Percentiles rank a stretch among this genome's conserved stretches.
Conservation (phyloP, 2,797 vertebrate genomes). For the Peromyscus melanophrys region DNA sequence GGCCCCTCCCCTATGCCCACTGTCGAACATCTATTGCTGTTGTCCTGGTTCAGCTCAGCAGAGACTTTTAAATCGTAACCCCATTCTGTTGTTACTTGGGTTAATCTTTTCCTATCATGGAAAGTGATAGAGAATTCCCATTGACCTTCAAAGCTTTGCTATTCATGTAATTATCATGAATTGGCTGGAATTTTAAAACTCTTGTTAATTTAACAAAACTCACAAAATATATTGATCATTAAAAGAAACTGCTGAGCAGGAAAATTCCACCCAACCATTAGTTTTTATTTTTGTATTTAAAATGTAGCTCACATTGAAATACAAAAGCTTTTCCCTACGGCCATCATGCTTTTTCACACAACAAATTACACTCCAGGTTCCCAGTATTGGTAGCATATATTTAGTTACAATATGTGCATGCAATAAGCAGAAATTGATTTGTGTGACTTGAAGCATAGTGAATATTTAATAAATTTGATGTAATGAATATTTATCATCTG, state of each 20-base stretch:
- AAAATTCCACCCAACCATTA: not conserved
- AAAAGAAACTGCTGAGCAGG: conserved; percentile 55
- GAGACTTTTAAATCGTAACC: not conserved
- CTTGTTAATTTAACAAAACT: conserved; percentile 34
- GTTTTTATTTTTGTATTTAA: conserved; percentile 62
- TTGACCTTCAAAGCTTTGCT: conserved; percentile 20
- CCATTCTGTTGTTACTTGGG: not conserved
- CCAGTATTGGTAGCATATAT: conserved; percentile 43
- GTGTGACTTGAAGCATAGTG: conserved; percentile 29
- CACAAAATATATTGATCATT: conserved; percentile 31
- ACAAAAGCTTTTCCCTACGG: conserved; percentile 25
- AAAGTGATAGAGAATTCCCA: not conserved
- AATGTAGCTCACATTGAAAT: not conserved
- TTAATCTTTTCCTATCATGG: conserved; percentile 19
- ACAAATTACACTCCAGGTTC: conserved; percentile 42
- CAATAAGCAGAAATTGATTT: conserved; percentile 54
- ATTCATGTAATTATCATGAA: not conserved
- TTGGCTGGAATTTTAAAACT: conserved; percentile 33
- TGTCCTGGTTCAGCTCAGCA: not conserved
- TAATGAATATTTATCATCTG: conserved; percentile 32
- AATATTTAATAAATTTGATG: conserved; percentile 58
- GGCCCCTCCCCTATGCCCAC: too few species aligned
- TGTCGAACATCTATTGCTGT: not conserved
- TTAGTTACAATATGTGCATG: conserved; percentile 46
- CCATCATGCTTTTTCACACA: not conserved